phyloP scores from a whole-genome alignment of 2,888 invertebrate genomes.

The Cephus pulcher region DNA sequence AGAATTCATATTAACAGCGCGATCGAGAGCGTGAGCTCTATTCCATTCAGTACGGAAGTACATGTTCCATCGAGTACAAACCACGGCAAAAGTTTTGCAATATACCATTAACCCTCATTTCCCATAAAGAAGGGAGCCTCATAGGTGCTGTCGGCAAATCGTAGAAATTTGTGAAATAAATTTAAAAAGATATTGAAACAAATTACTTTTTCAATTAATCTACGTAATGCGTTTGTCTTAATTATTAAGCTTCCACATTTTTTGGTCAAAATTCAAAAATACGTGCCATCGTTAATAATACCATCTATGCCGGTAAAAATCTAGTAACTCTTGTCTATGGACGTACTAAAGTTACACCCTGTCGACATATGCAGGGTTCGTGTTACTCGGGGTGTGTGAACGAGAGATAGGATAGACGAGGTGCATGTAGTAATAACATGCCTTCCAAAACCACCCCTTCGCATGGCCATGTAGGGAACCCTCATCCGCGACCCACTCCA shows the following conservation, averaged over 20 bases:
- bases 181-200: background rate
- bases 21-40: slow-evolving; percentile 1
- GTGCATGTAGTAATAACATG: slow-evolving; percentile 45
- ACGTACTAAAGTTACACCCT: background rate
- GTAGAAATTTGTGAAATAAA: too few relatives aligned
- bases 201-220: background rate
- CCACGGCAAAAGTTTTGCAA: background rate
- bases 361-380: background rate
- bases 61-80: background rate
- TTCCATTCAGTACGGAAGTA: background rate
- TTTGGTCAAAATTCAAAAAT: too few relatives aligned
- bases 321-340: background rate
- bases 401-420: slow-evolving; percentile 44
- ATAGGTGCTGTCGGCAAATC: background rate
- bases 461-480: slow-evolving; percentile 9
- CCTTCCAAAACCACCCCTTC: slow-evolving; percentile 28
- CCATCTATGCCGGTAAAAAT: background rate
- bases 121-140: background rate
- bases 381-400: slow-evolving; percentile 33
- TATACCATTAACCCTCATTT: background rate
- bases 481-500: slow-evolving; percentile 30
- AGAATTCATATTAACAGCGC: slow-evolving; percentile 2
- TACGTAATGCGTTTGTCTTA: background rate
- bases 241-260: background rate
- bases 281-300: background rate